These are phyloP conservation scores for Triplophysa bombifrons DNA, from an alignment of 2,797 vertebrate species.

Conservation along the genomic window DNA sequence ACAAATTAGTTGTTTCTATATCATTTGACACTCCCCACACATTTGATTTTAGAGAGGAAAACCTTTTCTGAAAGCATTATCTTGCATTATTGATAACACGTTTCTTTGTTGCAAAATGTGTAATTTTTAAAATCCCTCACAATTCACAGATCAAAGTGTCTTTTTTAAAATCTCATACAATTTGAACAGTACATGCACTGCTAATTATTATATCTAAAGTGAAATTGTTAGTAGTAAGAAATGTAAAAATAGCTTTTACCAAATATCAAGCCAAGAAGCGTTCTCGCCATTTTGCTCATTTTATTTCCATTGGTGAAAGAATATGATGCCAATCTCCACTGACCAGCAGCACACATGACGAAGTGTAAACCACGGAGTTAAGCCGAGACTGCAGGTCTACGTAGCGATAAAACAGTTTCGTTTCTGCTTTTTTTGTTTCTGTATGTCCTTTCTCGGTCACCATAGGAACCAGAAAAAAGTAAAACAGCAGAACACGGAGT, in stretches of 20 bases:
- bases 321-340: neutral
- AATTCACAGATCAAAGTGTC: neutral
- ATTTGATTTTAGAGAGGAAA: neutral
- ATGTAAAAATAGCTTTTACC: neutral
- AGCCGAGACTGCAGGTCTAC: neutral
- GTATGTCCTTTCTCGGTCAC: no score
- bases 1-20: neutral
- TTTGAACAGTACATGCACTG: neutral
- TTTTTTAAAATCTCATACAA: no score
- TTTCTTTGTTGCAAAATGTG: neutral
- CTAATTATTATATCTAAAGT: neutral
- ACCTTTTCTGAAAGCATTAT: neutral
- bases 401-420: neutral
- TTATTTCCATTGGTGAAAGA: neutral
- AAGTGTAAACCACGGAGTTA: neutral
- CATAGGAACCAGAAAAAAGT: no score
- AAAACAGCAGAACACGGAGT: neutral
- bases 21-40: neutral
- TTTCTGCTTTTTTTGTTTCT: neutral
- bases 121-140: neutral
- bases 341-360: neutral
- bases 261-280: neutral
- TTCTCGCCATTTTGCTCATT: conserved; percentile 15
- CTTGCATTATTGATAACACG: neutral
- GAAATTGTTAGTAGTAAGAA: neutral